Percentiles rank a stretch among this genome's conserved stretches.
Conservation (phyloP, 2,797 vertebrate genomes). For the Echeneis naucrates region DNA sequence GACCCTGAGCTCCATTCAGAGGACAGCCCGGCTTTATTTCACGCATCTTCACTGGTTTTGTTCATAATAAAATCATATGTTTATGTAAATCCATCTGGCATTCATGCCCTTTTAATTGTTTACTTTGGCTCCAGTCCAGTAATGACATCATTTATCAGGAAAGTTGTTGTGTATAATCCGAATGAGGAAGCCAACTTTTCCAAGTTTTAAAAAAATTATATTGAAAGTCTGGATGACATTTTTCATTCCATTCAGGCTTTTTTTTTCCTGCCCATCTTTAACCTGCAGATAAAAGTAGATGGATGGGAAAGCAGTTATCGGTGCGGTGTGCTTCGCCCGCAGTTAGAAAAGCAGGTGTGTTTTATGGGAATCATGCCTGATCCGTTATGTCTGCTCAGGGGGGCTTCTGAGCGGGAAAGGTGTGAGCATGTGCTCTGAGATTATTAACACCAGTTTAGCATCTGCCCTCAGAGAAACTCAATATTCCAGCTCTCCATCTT, state of each 20-base stretch:
- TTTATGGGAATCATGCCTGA: constrained; percentile 7
- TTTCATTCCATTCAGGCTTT: not conserved
- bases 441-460: constrained; percentile 36
- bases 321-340: constrained; percentile 24
- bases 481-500: not conserved
- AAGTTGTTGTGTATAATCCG: not conserved
- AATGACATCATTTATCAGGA: not conserved
- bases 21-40: constrained; percentile 11
- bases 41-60: constrained; percentile 3
- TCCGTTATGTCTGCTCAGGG: constrained; percentile 8
- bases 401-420: constrained; percentile 8
- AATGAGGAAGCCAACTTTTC: not conserved
- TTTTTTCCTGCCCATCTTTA: not conserved
- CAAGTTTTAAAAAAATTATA: not conserved
- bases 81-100: constrained; percentile 37
- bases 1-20: constrained; percentile 16
- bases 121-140: not conserved
- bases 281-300: not conserved
- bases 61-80: constrained; percentile 35
- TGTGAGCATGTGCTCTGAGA: constrained; percentile 10
- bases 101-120: constrained; percentile 40
- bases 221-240: too few species aligned
- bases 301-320: not conserved
- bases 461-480: constrained; percentile 20
- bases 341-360: constrained; percentile 23